Evolutionary conservation across 2,797 vertebrate species (phyloP).

Genomic region (Zenarchopterus dispar): DNA sequence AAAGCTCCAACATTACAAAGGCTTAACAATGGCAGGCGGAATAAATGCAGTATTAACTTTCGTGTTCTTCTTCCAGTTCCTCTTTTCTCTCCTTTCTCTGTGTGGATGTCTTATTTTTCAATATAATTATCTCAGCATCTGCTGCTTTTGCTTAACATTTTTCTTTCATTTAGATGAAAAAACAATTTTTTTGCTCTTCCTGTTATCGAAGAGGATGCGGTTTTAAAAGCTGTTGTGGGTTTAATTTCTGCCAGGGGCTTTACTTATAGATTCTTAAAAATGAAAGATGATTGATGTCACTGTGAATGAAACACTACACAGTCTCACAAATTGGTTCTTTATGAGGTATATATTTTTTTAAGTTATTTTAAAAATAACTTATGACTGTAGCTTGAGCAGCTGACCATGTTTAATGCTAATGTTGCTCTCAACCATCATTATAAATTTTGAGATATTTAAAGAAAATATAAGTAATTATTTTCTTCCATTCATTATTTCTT

Average conservation of each 20-base stretch:
- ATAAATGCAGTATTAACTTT: slow-evolving; percentile 42
- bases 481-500: neutral
- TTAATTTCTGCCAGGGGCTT: slow-evolving; percentile 15
- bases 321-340: neutral
- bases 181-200: neutral
- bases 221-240: slow-evolving; percentile 1
- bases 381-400: neutral
- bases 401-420: neutral
- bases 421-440: neutral
- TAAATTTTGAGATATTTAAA: neutral
- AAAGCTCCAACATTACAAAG: slow-evolving; percentile 43
- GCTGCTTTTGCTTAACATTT: slow-evolving; percentile 30
- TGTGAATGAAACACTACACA: neutral
- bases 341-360: neutral
- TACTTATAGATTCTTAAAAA: slow-evolving; percentile 8
- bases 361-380: neutral
- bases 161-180: slow-evolving; percentile 29
- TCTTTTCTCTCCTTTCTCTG: slow-evolving; percentile 16
- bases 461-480: too few relatives aligned
- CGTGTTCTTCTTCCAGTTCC: slow-evolving; percentile 24
- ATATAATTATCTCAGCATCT: slow-evolving; percentile 27
- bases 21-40: slow-evolving; percentile 46
- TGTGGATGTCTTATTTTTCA: slow-evolving; percentile 1
- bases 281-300: neutral
- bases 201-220: slow-evolving; percentile 23